Evolutionary conservation across 2,797 vertebrate genomes (phyloP).

Genomic region (Coendou prehensilis): DNA sequence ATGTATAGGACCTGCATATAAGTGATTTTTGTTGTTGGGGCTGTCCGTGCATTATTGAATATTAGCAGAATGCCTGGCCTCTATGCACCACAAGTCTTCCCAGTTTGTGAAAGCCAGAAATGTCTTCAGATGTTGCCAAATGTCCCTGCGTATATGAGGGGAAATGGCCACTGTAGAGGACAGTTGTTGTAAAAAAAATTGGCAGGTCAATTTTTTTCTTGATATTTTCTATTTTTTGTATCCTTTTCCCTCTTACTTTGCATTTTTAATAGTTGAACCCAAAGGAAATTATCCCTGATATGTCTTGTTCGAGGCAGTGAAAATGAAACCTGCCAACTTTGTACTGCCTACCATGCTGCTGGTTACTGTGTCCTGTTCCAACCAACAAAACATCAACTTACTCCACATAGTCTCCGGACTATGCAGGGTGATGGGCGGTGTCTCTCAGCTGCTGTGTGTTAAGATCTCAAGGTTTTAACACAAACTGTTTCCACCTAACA

Average conservation of each 20-base stretch:
- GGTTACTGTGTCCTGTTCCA: background rate
- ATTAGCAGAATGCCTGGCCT: background rate
- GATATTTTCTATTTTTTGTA: background rate
- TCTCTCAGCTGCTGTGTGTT: background rate
- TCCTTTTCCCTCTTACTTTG: background rate
- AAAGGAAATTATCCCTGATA: background rate
- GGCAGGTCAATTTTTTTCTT: background rate
- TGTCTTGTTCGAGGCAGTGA: background rate
- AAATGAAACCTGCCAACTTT: background rate
- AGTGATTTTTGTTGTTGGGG: background rate
- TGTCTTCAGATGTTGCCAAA: background rate
- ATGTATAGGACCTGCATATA: too few species aligned
- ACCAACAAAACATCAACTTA: background rate
- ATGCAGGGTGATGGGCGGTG: background rate
- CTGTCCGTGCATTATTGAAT: background rate
- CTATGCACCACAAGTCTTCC: fast-evolving
- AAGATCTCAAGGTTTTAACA: background rate
- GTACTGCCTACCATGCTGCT: background rate
- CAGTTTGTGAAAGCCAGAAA: background rate
- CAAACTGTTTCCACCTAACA: background rate
- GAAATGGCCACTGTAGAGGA: background rate
- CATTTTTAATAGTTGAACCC: constrained; percentile 9
- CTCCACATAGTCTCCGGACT: background rate
- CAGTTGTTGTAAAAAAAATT: background rate
- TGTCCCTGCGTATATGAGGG: background rate